Conservation (phyloP, 1,140 invertebrate genomes). For the Saxidomus purpurata region DNA sequence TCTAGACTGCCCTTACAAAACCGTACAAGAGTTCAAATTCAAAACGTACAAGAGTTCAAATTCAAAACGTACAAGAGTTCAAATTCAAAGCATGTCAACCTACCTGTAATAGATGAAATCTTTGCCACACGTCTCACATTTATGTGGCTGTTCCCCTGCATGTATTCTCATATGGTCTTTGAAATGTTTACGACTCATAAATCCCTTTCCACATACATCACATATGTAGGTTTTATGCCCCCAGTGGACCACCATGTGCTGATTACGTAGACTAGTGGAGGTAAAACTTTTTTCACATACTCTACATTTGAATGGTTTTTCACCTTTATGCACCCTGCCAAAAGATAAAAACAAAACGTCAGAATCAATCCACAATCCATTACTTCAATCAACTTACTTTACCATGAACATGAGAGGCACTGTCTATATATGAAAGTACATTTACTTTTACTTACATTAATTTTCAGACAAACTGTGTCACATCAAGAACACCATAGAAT, state of each 20-base stretch:
- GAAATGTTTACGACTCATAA: constrained; percentile 65
- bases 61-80: not conserved
- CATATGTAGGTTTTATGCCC: constrained; percentile 61
- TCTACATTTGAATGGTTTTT: constrained; percentile 58
- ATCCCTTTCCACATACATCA: constrained; percentile 68
- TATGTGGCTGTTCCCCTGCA: constrained; percentile 52
- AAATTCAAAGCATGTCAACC: not conserved
- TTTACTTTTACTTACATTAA: no score
- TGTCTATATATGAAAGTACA: no score
- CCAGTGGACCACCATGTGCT: constrained; percentile 59
- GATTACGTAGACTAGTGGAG: constrained; percentile 49
- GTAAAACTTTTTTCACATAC: constrained; percentile 60
- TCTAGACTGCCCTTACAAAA: no score
- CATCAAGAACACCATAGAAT: no score
- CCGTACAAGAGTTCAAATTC: no score
- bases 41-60: no score
- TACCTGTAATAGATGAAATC: constrained; percentile 67
- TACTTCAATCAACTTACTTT: no score
- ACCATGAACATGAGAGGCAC: no score
- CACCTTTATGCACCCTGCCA: constrained; percentile 56
- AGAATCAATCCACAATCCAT: no score
- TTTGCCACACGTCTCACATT: constrained; percentile 63
- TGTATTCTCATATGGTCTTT: constrained; percentile 65
- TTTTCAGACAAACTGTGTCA: no score
- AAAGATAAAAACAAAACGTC: not conserved